Base-by-base conservation (phyloP, 1,140 invertebrate genomes). In the Drosophila virilis region DNA sequence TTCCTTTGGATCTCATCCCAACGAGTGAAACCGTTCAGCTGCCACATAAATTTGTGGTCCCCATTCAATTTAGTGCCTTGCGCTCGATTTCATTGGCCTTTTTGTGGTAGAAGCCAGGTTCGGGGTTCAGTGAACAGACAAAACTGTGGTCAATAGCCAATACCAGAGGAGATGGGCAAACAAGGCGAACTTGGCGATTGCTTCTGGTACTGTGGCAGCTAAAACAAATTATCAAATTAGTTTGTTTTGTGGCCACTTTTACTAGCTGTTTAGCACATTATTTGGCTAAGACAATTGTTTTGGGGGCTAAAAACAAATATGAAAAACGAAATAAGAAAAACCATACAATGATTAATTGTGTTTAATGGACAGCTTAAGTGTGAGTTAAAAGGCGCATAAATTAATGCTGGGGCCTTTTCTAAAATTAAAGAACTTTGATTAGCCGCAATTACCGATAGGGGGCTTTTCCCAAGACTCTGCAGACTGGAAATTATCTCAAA, bases 141-240 rank as follows among this genome's bases (percentile, higher is more conserved):
- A 48, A 73, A 51, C 37, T 64, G 50, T 46, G 54, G 50, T 61
- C 46, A 57, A 62, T 59, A 65, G 10, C 43, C 37, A 43, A 48
- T 33, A 40, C 33, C 51, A 37, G 33, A 15, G 17, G 45, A 55
- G 15, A 61, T 61, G 48, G 48, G 60, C 28, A 68, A 58, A 65
- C 48, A 65, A 15, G 54, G 43, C 28, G 28, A 73, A 55, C 60
- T 58, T 57, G 62, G 52, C 57, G 64, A 77, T 69, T 76, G 72
- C 9, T 37, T 67, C 59, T 45, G 62, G 40, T 67, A 37, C n/a
- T 28, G 22, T 28, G 22, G 15, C 38, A 72, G 45, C 66, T 51
- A 37, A 66, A 84, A 68, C 80, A 84, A 83, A 84, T 83, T 80
- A 85, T 86, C 82, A 68, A 86, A 86, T 80, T 86, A 78, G 82